These are phyloP conservation scores for Polydrusus tereticollis DNA, from an alignment of 2,888 invertebrate genomes.

Conservation along the genomic window DNA sequence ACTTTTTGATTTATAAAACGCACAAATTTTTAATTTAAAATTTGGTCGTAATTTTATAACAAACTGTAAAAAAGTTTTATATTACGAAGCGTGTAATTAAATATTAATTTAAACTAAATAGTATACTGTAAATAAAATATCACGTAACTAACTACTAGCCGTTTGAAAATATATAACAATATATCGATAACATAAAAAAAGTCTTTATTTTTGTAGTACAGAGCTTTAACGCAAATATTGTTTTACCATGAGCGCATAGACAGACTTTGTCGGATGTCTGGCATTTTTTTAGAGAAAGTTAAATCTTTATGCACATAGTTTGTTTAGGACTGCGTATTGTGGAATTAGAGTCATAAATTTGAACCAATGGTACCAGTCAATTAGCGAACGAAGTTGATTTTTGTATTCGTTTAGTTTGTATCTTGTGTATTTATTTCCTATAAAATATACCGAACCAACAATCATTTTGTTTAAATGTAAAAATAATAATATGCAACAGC, in stretches of 20 bases:
- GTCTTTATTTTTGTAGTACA: slow-evolving; percentile 45
- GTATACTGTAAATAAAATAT: slow-evolving; percentile 38
- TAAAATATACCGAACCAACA: not conserved
- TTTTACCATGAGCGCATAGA: slow-evolving; percentile 41
- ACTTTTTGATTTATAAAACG: slow-evolving; percentile 50
- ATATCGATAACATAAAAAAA: slow-evolving; percentile 33
- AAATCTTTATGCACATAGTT: slow-evolving; percentile 66
- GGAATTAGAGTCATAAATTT: slow-evolving; percentile 59
- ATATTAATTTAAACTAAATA: slow-evolving; percentile 27
- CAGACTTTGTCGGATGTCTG: slow-evolving; percentile 41
- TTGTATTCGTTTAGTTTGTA: not conserved
- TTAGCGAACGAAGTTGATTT: slow-evolving; percentile 53
- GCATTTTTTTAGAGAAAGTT: slow-evolving; percentile 47
- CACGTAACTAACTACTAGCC: slow-evolving; percentile 28
- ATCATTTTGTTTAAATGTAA: not conserved
- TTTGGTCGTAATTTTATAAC: slow-evolving; percentile 40
- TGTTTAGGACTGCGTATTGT: slow-evolving; percentile 66
- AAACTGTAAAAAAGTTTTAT: slow-evolving; percentile 31
- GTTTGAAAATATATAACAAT: slow-evolving; percentile 31
- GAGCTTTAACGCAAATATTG: slow-evolving; percentile 29
- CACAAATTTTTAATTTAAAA: slow-evolving; percentile 52
- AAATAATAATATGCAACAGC: too few species aligned
- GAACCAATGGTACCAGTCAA: slow-evolving; percentile 62
- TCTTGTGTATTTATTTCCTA: not conserved
- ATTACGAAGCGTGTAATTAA: slow-evolving; percentile 33